These are phyloP conservation scores for Meloe dianella DNA, from an alignment of 2,888 invertebrate genomes.

Conservation along the genomic window DNA sequence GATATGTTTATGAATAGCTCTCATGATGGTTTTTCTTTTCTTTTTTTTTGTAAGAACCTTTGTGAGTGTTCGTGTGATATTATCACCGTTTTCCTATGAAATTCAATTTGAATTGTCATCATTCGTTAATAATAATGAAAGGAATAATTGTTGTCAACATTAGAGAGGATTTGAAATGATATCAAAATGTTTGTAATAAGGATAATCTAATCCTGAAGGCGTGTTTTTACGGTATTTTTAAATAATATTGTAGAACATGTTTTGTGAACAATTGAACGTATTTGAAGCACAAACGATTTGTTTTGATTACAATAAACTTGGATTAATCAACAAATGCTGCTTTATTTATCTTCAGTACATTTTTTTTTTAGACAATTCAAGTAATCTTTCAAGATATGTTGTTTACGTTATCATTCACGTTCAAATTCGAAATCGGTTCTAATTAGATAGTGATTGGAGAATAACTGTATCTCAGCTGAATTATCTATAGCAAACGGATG, in stretches of 20 bases:
- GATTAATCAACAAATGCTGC: too few species aligned
- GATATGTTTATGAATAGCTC: not conserved
- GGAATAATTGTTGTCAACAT: not conserved
- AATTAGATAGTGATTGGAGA: conserved; percentile 9
- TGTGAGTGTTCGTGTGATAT: not conserved
- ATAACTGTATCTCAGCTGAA: not conserved
- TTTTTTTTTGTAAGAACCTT: not conserved
- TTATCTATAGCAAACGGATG: not conserved
- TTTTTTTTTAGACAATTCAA: too few species aligned
- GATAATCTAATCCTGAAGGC: too few species aligned
- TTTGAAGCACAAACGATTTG: too few species aligned
- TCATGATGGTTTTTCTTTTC: not conserved
- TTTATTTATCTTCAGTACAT: too few species aligned
- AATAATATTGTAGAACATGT: too few species aligned
- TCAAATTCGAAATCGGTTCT: not conserved
- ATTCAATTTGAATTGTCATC: not conserved
- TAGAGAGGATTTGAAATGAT: too few species aligned
- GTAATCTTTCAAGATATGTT: not conserved
- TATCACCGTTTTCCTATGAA: not conserved
- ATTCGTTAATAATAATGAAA: too few species aligned
- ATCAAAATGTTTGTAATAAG: too few species aligned
- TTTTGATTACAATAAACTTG: too few species aligned
- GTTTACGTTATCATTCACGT: not conserved
- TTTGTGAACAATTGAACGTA: too few species aligned
- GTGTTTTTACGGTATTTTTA: too few species aligned